Evolutionary conservation across 2,888 invertebrate genomes (phyloP), one percentile per base, ranked within the genome.

Genomic region (Lycocerus yunnanus): DNA sequence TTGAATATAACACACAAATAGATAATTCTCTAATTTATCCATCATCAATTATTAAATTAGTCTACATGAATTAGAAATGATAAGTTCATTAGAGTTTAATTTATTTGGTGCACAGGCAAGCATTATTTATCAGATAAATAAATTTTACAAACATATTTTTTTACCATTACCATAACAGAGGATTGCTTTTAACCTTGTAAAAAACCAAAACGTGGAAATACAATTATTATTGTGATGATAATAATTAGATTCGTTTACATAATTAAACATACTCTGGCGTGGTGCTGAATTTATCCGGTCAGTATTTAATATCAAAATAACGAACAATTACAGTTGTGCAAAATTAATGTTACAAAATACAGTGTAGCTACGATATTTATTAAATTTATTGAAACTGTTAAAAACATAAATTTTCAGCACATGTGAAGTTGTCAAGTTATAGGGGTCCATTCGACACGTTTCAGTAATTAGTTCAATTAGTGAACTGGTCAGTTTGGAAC

Each of bases 381-480:
- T 83, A 83, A 85, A 86, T 86, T 85, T 85, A 86, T 85, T 82
- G 85, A 79, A 80, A 83, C 86, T 86, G 85, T 86, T 86, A 86
- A 86, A 86, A 86, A 85, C 86, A 85, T 86, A 86, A 86, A 86
- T 86, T 85, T 82, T 81, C 79, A 82, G 84, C 85, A 85, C 84
- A 85, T 85, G 86, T 84, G 85, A 85, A 84, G 83, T 84, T 85
- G 85, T 85, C 85, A 86, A 86, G 84, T 84, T 81, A 84, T 84
- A 82, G 83, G 82, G 84, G 83, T 81, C 83, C 81, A 81, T 82
- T 84, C 85, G 85, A 85, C 86, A 86, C 86, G 86, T 86, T 86
- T 85, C 85, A 83, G 83, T 86, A 86, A 86, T 86, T 86, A 86
- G 84, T 84, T 82, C 85, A 86, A 86, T 86, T 86, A 86, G 85